Evolutionary conservation across 2,888 invertebrate genomes (phyloP).

Genomic region (Zeuzera pyrina): DNA sequence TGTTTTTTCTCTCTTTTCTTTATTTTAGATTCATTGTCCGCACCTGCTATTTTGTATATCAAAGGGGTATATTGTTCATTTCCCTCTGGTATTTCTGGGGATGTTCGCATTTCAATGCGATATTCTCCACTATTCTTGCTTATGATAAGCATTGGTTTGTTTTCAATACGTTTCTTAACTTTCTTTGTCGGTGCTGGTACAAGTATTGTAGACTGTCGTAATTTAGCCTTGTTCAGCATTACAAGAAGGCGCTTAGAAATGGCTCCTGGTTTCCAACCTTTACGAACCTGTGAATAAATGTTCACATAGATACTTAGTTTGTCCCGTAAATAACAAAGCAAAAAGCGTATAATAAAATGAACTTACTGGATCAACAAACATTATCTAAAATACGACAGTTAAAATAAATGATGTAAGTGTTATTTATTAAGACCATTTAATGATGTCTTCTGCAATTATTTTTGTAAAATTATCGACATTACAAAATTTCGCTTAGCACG

Average conservation of each 20-base stretch:
- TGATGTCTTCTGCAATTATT: too few species aligned
- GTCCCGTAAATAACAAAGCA: too few species aligned
- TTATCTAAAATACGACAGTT: too few species aligned
- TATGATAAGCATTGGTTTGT: constrained; percentile 44
- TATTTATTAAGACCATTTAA: too few species aligned
- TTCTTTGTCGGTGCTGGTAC: constrained; percentile 26
- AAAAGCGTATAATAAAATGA: too few species aligned
- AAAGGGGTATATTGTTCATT: constrained; percentile 30
- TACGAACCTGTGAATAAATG: too few species aligned
- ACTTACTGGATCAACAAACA: too few species aligned
- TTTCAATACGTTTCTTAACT: constrained; percentile 30
- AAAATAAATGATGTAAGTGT: too few species aligned
- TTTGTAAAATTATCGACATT: too few species aligned
- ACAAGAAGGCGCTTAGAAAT: constrained; percentile 44
- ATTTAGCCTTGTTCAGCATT: constrained; percentile 39
- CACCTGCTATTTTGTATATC: constrained; percentile 40
- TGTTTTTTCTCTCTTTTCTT: constrained; percentile 26
- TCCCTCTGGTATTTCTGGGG: constrained; percentile 19
- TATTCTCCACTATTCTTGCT: constrained; percentile 47
- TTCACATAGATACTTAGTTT: too few species aligned
- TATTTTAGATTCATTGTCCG: constrained; percentile 32
- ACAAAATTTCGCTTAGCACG: constrained; percentile 49
- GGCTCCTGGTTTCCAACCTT: constrained; percentile 58
- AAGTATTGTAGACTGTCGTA: constrained; percentile 17
- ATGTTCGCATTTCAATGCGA: constrained; percentile 42